These are phyloP conservation scores for Mylabris phalerata DNA, from an alignment of 1,140 invertebrate species.

Conservation along the genomic window DNA sequence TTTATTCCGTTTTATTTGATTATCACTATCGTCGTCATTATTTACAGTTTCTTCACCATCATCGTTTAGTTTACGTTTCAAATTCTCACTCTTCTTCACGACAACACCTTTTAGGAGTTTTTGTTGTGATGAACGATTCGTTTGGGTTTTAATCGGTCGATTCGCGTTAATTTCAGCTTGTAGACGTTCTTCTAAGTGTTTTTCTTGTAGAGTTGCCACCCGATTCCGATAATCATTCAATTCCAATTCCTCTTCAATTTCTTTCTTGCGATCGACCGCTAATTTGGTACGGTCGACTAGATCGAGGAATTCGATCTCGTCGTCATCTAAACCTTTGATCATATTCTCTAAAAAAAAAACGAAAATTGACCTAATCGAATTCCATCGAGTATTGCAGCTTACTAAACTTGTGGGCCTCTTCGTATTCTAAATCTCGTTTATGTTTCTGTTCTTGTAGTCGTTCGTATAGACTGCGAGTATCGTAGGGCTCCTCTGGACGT, in stretches of 20 bases:
- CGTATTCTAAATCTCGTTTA: slow-evolving; percentile 86
- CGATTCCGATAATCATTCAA: slow-evolving; percentile 74
- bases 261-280: slow-evolving; percentile 72
- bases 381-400: slow-evolving; percentile 36
- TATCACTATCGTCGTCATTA: slow-evolving; percentile 13
- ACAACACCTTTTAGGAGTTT: slow-evolving; percentile 54
- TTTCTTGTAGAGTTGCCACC: slow-evolving; percentile 72
- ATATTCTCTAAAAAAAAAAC: slow-evolving; percentile 69
- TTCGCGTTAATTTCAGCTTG: slow-evolving; percentile 47
- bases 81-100: slow-evolving; percentile 46
- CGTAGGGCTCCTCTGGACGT: slow-evolving; percentile 75
- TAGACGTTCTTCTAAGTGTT: slow-evolving; percentile 58
- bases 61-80: slow-evolving; percentile 57
- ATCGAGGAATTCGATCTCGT: slow-evolving; percentile 90
- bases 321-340: slow-evolving; percentile 89
- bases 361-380: background rate
- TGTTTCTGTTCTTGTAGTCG: slow-evolving; percentile 85
- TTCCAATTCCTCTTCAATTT: slow-evolving; percentile 72
- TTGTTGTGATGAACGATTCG: slow-evolving; percentile 44
- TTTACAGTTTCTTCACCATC: slow-evolving; percentile 44
- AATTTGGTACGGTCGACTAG: slow-evolving; percentile 79
- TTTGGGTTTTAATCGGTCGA: slow-evolving; percentile 27
- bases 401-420: slow-evolving; percentile 92
- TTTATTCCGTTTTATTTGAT: background rate
- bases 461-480: slow-evolving; percentile 79